phyloP scores from a whole-genome alignment of 2,797 vertebrate species.

The Sandelia bainsii region DNA sequence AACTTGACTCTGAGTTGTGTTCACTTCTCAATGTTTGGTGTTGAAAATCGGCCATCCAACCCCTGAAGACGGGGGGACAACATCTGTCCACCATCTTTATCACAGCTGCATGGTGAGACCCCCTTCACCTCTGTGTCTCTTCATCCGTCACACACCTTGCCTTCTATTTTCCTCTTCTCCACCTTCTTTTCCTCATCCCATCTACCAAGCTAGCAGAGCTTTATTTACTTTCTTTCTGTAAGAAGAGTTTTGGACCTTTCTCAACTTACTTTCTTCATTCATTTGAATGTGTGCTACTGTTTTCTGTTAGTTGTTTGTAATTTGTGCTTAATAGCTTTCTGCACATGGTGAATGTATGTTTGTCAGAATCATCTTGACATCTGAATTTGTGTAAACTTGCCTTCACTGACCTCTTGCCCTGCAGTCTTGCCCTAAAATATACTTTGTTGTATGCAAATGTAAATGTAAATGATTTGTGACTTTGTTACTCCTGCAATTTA shows the following conservation, averaged over 20 bases:
- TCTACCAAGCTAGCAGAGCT: conserved; percentile 40
- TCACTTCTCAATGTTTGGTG: conserved; percentile 67
- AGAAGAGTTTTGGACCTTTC: conserved; percentile 26
- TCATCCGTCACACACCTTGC: conserved; percentile 15
- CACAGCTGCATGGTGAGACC: conserved; percentile 74
- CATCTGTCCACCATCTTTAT: conserved; percentile 74
- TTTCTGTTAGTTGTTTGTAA: conserved; percentile 35
- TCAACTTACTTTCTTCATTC: conserved; percentile 25
- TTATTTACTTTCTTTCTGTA: conserved; percentile 27
- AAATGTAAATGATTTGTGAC: not conserved
- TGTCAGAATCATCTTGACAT: conserved; percentile 31
- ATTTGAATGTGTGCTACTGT: conserved; percentile 37
- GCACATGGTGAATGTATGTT: conserved; percentile 33
- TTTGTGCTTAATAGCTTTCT: conserved; percentile 52
- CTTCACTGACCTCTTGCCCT: conserved; percentile 17
- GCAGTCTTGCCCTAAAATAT: conserved; percentile 20
- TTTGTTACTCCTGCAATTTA: not conserved
- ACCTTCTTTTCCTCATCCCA: conserved; percentile 5
- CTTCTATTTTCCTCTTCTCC: not conserved
- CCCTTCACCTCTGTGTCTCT: conserved; percentile 39
- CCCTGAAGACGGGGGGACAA: conserved; percentile 70
- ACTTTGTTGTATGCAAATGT: not conserved
- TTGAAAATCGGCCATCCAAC: conserved; percentile 55
- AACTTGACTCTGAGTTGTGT: conserved; percentile 68
- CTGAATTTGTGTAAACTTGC: conserved; percentile 37